Percentiles rank a stretch among this genome's conserved stretches.
Evolutionary conservation across 1,140 invertebrate species (phyloP).

Genomic region (Ericerus pela): DNA sequence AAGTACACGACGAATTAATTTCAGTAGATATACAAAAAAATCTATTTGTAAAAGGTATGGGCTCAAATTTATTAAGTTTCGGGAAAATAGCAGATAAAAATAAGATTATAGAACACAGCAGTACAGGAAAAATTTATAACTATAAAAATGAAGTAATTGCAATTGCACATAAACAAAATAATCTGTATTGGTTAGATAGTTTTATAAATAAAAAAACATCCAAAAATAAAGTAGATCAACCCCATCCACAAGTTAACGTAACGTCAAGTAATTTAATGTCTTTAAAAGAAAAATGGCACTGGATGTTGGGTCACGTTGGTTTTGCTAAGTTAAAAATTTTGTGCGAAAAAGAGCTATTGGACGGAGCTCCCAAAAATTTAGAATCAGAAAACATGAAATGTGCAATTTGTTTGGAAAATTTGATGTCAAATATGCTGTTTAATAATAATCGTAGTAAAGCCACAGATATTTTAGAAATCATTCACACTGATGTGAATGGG

Average conservation of each 20-base stretch:
- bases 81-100: too few relatives aligned
- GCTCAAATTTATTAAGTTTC: slow-evolving; percentile 20
- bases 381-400: slow-evolving; percentile 16
- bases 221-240: too few relatives aligned
- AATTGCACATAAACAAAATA: too few relatives aligned
- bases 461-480: slow-evolving; percentile 20
- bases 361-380: not conserved
- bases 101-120: slow-evolving; percentile 16
- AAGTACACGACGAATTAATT: slow-evolving; percentile 17
- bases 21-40: slow-evolving; percentile 19
- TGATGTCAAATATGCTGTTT: slow-evolving; percentile 19
- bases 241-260: not conserved
- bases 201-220: not conserved
- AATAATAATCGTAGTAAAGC: slow-evolving; percentile 12
- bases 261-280: not conserved
- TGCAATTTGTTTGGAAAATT: slow-evolving; percentile 19
- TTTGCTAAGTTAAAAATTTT: slow-evolving; percentile 20
- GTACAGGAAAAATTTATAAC: not conserved
- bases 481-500: slow-evolving; percentile 23
- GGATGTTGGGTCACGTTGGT: slow-evolving; percentile 22
- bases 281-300: slow-evolving; percentile 14
- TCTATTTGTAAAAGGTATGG: slow-evolving; percentile 13
- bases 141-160: not conserved
- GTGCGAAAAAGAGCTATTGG: not conserved
- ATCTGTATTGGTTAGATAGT: slow-evolving; percentile 3